Evolutionary conservation across 2,888 invertebrate species (phyloP), one percentile per base, ranked within the genome.

Genomic region (Epinotia brunnichana): DNA sequence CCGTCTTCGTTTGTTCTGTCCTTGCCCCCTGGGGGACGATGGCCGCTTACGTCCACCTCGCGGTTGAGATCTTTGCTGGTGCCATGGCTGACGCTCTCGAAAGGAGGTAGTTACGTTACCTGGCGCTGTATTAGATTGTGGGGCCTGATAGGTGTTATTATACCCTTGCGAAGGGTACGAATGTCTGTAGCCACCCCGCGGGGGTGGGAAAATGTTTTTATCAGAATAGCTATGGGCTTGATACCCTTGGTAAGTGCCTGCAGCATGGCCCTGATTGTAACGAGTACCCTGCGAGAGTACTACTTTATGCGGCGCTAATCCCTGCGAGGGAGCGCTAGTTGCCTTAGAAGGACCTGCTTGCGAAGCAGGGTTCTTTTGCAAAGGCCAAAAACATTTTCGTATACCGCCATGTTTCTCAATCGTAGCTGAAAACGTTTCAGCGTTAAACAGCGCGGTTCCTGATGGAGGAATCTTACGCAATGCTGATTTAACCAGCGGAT

Each of bases 401-500:
- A 48, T 15, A 15, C 60, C 60, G 19, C 60, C 60, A 63, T 51
- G n/a, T 51, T 63, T 21, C n/a, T 48, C 62, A 63, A 63, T 63
- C 13, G 13, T 24, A 4, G 61, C 44, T 19, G 61, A 5, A 24
- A 62, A 48, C 21, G 11, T 13, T 17, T 59, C 59, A 2, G 39
- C 17, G 60, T 61, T 19, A 35, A 44, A 61, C 1, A 61, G 29
- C 21, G 63, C 51, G 29, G 63, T 35, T 1, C n/a, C 17, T 10
- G 63, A 63, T 1, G 63, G 63, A 3, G 63, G 63, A 3, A 63
- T 63, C 17, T 53, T 53, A 4, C 63, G 63, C 39, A 71, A 35
- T 44, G 48, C 44, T 64, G 73, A 41, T 64, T 76, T 66, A 3
- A 62, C 48, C 15, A 62, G 15, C 19, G 61, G 61, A 10, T 48